A percentile compares a stretch with the other conserved stretches of the same genome.
These are phyloP conservation scores for Halictus ligatus DNA, from an alignment of 2,888 invertebrate species.

Conservation along the genomic window DNA sequence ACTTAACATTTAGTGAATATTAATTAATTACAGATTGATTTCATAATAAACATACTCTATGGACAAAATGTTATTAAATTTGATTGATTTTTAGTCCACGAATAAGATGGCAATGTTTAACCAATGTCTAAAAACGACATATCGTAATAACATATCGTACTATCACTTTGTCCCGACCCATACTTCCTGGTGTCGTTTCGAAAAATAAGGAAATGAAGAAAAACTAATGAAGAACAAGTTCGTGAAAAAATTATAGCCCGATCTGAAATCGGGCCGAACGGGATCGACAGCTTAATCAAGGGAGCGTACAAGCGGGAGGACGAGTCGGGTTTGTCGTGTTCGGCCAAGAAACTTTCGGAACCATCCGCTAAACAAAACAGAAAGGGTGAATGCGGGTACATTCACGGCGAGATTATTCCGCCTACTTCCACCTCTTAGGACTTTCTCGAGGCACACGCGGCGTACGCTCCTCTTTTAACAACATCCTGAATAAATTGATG, in stretches of 20 bases:
- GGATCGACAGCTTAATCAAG: conserved; percentile 47
- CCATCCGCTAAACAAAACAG: conserved; percentile 46
- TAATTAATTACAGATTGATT: too few species aligned
- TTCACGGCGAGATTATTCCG: conserved; percentile 50
- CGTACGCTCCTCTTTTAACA: conserved; percentile 7
- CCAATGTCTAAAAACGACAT: too few species aligned
- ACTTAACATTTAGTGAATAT: too few species aligned
- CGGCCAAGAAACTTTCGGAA: conserved; percentile 44
- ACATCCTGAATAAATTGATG: conserved; percentile 54
- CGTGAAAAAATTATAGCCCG: neutral
- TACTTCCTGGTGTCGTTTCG: neutral
- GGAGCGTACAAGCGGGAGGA: conserved; percentile 48
- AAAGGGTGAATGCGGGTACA: conserved; percentile 35
- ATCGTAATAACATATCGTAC: too few species aligned
- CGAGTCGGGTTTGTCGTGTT: conserved; percentile 38
- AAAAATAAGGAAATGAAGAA: neutral
- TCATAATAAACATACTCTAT: too few species aligned
- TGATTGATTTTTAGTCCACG: too few species aligned
- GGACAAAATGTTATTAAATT: too few species aligned
- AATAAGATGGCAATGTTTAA: too few species aligned
- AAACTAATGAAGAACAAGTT: neutral
- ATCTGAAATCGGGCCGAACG: conserved; percentile 12
- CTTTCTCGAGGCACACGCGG: conserved; percentile 21
- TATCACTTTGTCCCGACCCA: too few species aligned
- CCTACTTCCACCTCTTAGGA: conserved; percentile 23